These are phyloP conservation scores for Rousettus madagascariensis DNA, from an alignment of 2,797 vertebrate genomes.

Conservation along the genomic window DNA sequence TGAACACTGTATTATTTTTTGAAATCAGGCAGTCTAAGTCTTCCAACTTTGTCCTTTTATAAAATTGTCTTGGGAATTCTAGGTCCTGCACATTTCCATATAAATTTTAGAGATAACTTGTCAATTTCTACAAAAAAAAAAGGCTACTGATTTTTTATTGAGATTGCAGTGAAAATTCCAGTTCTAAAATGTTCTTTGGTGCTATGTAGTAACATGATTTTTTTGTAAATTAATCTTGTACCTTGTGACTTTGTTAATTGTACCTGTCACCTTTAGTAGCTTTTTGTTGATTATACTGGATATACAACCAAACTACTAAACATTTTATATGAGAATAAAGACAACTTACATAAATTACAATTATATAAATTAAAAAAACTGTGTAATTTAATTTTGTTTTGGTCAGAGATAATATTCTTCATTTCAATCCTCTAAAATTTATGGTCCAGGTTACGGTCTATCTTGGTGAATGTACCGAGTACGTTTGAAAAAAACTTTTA, in stretches of 20 bases:
- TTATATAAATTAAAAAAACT: neutral
- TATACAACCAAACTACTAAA: neutral
- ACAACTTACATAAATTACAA: neutral
- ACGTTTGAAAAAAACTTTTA: neutral
- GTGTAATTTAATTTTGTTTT: neutral
- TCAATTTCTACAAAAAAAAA: neutral
- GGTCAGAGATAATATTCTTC: neutral
- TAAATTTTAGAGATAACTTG: neutral
- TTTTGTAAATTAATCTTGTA: neutral
- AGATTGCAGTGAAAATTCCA: neutral
- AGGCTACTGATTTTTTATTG: neutral
- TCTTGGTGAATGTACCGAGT: neutral
- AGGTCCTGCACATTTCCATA: neutral
- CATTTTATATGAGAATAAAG: neutral
- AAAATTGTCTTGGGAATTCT: neutral
- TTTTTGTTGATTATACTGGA: neutral
- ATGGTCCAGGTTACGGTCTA: neutral
- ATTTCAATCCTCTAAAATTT: constrained; percentile 23
- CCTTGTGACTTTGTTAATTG: neutral
- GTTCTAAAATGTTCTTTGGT: neutral
- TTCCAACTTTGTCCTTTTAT: neutral
- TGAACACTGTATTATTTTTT: neutral
- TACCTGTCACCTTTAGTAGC: neutral
- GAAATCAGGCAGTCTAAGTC: neutral
- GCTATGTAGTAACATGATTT: neutral